Conservation (phyloP, 2,797 vertebrate species). For the Lacerta bilineata region DNA sequence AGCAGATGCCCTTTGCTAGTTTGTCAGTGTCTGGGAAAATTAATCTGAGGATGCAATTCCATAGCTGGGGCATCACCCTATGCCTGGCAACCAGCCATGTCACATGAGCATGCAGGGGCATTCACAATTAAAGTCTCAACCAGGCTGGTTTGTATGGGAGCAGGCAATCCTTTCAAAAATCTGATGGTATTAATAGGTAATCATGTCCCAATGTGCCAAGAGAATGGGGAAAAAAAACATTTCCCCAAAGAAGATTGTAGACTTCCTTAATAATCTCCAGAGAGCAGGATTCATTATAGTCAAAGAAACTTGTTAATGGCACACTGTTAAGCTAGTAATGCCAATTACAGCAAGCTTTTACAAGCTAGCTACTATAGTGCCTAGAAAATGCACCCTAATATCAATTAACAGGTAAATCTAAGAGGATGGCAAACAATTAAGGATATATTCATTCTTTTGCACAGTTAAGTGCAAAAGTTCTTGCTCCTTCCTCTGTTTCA, state of each 20-base stretch:
- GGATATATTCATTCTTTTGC: constrained; percentile 1
- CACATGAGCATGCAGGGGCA: too few relatives aligned
- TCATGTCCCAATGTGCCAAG: not conserved
- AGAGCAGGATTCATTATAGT: not conserved
- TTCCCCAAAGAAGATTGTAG: constrained; percentile 28
- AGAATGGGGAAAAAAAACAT: not conserved
- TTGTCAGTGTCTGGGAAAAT: too few relatives aligned
- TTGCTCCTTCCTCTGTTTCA: constrained; percentile 44
- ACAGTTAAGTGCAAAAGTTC: constrained; percentile 30
- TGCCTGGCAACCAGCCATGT: too few relatives aligned
- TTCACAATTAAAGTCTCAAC: not conserved
- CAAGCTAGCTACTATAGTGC: constrained; percentile 32
- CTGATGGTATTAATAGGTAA: not conserved
- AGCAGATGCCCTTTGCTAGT: not conserved
- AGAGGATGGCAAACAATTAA: constrained; percentile 47
- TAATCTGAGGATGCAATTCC: too few relatives aligned
- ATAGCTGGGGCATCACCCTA: too few relatives aligned
- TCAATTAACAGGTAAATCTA: constrained; percentile 34
- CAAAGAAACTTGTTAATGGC: constrained; percentile 33
- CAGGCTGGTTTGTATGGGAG: not conserved
- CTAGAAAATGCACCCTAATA: not conserved
- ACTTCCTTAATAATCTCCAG: constrained; percentile 2
- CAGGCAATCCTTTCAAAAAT: not conserved
- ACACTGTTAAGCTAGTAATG: constrained; percentile 11
- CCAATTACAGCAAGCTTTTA: constrained; percentile 3